phyloP scores from a whole-genome alignment of 2,797 vertebrate species.

The Babyrousa celebensis region DNA sequence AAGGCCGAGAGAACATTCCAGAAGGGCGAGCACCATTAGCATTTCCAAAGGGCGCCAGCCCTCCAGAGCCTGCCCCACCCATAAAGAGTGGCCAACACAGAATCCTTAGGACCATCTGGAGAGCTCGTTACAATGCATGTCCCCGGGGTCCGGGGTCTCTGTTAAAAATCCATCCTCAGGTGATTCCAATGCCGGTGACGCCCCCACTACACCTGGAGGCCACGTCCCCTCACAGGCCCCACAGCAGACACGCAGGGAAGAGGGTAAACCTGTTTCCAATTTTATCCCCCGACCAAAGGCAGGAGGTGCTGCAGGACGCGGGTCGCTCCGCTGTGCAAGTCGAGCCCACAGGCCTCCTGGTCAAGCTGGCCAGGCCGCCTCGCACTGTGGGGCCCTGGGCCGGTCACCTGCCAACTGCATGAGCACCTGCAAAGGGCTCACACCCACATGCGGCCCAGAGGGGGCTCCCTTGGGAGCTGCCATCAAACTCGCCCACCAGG shows the following conservation, averaged over 20 bases:
- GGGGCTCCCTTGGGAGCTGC: background rate
- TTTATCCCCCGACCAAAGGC: background rate
- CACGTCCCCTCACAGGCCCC: background rate
- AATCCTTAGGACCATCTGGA: background rate
- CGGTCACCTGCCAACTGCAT: background rate
- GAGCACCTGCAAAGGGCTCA: background rate
- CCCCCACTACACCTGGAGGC: background rate
- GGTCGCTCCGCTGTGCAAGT: fast-evolving
- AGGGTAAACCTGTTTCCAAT: background rate
- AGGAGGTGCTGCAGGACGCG: fast-evolving
- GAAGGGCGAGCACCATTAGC: background rate
- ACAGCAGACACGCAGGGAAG: fast-evolving
- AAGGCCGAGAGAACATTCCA: background rate
- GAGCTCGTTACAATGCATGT: background rate
- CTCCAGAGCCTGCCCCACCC: background rate
- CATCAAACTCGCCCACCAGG: background rate
- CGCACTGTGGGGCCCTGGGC: background rate
- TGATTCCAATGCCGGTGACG: fast-evolving
- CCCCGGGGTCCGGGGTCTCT: background rate
- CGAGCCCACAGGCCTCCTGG: fast-evolving
- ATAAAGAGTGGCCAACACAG: background rate
- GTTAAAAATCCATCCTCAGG: background rate
- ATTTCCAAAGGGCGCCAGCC: background rate
- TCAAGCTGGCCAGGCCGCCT: background rate
- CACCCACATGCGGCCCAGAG: fast-evolving